Conservation (phyloP, 1,140 invertebrate genomes). For the Himalopsyche phryganea region DNA sequence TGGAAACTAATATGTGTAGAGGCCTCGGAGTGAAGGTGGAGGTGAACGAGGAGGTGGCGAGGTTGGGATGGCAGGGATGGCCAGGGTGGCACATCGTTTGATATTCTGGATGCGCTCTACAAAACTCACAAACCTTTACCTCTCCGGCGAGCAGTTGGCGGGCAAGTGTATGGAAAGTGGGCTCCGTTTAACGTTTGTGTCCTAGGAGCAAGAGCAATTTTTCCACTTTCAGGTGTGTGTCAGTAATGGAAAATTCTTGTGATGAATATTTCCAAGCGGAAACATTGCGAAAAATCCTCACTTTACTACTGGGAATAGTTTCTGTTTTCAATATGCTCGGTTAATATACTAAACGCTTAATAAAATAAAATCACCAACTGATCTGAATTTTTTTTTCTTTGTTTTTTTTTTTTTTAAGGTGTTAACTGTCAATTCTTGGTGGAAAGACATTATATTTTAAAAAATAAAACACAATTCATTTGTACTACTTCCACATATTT, state of each 20-base stretch:
- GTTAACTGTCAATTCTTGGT: too few species aligned
- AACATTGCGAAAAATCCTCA: not conserved
- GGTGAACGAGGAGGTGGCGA: not conserved
- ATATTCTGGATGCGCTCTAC: slow-evolving; percentile 32
- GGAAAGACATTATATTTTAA: too few species aligned
- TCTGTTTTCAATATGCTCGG: too few species aligned
- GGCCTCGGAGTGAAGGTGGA: not conserved
- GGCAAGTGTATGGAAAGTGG: slow-evolving; percentile 23
- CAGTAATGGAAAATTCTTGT: not conserved
- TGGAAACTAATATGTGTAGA: slow-evolving; percentile 22
- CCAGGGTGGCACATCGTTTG: slow-evolving; percentile 15
- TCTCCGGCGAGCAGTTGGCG: not conserved
- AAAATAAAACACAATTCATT: too few species aligned
- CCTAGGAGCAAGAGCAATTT: slow-evolving; percentile 16
- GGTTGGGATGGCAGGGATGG: not conserved
- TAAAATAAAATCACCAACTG: too few species aligned
- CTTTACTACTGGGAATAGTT: not conserved
- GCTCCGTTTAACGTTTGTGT: slow-evolving; percentile 27
- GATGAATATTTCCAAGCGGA: not conserved
- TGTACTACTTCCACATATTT: too few species aligned
- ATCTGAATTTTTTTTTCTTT: too few species aligned
- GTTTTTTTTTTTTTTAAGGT: too few species aligned
- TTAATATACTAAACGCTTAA: too few species aligned
- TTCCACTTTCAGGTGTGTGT: slow-evolving; percentile 11
- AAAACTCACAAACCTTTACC: slow-evolving; percentile 24